These are phyloP conservation scores for Nymphalis io DNA, from an alignment of 1,140 invertebrate species.

Conservation along the genomic window DNA sequence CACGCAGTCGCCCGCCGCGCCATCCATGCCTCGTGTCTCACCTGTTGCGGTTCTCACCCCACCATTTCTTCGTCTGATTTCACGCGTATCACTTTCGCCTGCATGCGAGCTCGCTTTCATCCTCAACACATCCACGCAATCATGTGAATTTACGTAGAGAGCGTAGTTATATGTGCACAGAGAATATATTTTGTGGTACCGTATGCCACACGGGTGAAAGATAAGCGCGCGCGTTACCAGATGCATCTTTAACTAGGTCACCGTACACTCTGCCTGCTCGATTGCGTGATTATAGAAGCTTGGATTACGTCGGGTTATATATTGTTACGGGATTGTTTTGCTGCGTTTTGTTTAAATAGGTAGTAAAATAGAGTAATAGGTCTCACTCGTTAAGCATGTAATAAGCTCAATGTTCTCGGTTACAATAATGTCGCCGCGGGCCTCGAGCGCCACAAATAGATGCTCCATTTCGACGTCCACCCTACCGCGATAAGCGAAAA, in stretches of 20 bases:
- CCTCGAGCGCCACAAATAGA: slow-evolving; percentile 76
- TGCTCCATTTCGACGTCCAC: slow-evolving; percentile 73
- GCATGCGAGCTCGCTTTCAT: slow-evolving; percentile 65
- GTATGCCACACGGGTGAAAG: slow-evolving; percentile 39
- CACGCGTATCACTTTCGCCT: slow-evolving; percentile 72
- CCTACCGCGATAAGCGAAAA: slow-evolving; percentile 70
- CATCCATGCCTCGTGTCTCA: slow-evolving; percentile 34
- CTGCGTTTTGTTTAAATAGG: neutral
- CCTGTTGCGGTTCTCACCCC: slow-evolving; percentile 48
- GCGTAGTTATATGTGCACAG: slow-evolving; percentile 32
- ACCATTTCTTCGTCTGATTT: slow-evolving; percentile 58
- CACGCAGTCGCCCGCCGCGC: slow-evolving; percentile 44
- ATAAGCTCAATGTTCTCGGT: slow-evolving; percentile 44
- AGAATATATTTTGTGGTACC: slow-evolving; percentile 24
- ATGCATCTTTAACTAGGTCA: slow-evolving; percentile 68
- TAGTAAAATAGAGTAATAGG: slow-evolving; percentile 9
- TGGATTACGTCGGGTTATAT: neutral
- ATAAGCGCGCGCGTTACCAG: slow-evolving; percentile 58
- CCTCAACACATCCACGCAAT: slow-evolving; percentile 50
- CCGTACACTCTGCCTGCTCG: slow-evolving; percentile 65
- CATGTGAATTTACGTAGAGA: slow-evolving; percentile 38
- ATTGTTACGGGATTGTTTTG: neutral
- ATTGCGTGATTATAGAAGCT: slow-evolving; percentile 13
- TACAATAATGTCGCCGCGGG: slow-evolving; percentile 73
- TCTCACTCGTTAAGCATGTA: slow-evolving; percentile 7